Conservation (phyloP, 2,888 invertebrate species). For the Lathronympha strigana region DNA sequence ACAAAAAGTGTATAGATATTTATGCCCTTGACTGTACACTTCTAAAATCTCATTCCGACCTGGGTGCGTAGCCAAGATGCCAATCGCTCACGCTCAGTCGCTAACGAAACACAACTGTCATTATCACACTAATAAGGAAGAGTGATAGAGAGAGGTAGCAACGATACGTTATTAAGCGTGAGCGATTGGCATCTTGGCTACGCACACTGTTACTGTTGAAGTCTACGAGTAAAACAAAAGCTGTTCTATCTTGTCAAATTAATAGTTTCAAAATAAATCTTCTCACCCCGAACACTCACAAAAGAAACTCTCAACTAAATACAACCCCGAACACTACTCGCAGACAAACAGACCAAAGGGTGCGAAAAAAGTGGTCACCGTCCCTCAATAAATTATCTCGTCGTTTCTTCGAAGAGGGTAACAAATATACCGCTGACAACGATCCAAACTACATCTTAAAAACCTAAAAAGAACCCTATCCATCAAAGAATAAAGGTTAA, state of each 20-base stretch:
- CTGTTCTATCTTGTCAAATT: slow-evolving; percentile 7
- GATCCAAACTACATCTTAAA: slow-evolving; percentile 5
- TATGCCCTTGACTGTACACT: no score
- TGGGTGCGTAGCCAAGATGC: no score
- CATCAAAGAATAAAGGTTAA: background rate
- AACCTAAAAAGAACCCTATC: slow-evolving; percentile 47
- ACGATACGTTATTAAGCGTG: no score
- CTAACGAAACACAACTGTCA: no score
- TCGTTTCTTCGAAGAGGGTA: slow-evolving; percentile 61
- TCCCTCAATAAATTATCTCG: slow-evolving; percentile 68
- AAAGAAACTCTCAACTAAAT: slow-evolving; percentile 24
- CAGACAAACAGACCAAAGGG: slow-evolving; percentile 60
- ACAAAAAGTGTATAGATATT: no score
- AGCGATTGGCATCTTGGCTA: no score
- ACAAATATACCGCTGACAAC: slow-evolving; percentile 48
- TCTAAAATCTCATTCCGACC: no score
- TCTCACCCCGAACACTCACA: slow-evolving; percentile 20
- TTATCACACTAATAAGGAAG: no score
- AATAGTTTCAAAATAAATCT: slow-evolving; percentile 33
- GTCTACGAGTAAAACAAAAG: no score
- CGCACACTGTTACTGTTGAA: no score
- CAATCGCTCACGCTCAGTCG: no score
- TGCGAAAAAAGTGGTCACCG: slow-evolving; percentile 63
- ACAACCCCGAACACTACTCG: slow-evolving; percentile 49
- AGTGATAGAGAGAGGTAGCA: no score